Evolutionary conservation across 2,888 invertebrate species (phyloP), one percentile per base, ranked within the genome.

Genomic region (Dorcus hopei): DNA sequence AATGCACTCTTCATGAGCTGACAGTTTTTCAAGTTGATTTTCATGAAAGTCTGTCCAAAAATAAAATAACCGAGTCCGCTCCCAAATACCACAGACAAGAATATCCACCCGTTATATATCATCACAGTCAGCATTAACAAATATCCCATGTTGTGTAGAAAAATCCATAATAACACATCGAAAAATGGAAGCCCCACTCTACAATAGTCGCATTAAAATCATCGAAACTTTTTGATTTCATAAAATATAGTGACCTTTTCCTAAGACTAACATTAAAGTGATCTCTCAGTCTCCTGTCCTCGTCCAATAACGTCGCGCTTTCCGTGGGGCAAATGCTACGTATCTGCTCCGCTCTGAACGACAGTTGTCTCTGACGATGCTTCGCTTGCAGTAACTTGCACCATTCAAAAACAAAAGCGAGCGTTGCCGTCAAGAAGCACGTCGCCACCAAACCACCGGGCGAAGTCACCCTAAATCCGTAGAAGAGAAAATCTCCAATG

Each of bases 61-160:
- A 83, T 71, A 73, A 81, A 84, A 68, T 84, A 84, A n/a, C 85
- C 85, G 3, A 84, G 43, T 16, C 80, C 80, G 74, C 86, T 85
- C 19, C 89, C 89, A 54, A 87, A 76, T 3, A 86, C 80, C 52
- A 88, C 82, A 9, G 88, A 83, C 50, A 88, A 78, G 59, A 85
- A 80, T 55, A 90, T 77, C 70, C 88, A 88, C 26, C 83, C 86
- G 77, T 89, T 89, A 77, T 85, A 90, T 9, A 86, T 75, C 90
- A 90, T 90, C n/a, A 89, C 86, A 26, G 84, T 82, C 63, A 90
- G 74, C 89, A 90, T 90, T 26, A 90, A 79, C 52, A 89, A 73
- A 76, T 89, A 89, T 26, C 88, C 87, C 49, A 88, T 79, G 61
- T 82, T 78, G 67, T 77, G 76, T 26, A 77, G 63, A 33, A 70